A percentile compares a stretch with the other conserved stretches of the same genome.
Conservation (phyloP, 2,113 vertebrate species). For the Hypomesus transpacificus region DNA sequence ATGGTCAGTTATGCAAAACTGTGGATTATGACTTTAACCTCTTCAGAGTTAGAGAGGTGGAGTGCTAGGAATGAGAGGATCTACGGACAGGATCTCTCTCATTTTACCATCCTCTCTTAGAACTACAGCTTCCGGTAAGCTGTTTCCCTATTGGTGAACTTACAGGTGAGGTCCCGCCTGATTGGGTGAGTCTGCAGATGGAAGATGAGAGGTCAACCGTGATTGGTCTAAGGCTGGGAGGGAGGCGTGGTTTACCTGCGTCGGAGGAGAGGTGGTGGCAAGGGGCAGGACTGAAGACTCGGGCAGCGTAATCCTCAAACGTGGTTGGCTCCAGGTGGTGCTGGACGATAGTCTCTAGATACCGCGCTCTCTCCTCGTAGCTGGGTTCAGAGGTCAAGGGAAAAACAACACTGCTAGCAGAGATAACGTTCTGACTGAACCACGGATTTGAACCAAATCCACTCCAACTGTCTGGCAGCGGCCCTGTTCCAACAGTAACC, state of each 20-base stretch:
- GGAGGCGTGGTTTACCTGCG: slow-evolving; percentile 74
- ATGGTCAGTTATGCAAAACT: no score
- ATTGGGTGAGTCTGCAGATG: neutral
- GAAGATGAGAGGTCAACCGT: neutral
- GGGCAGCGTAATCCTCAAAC: slow-evolving; percentile 96
- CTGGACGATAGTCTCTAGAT: slow-evolving; percentile 93
- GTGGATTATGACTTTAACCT: no score
- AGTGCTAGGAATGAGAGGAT: no score
- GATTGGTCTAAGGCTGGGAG: neutral
- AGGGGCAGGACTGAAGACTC: slow-evolving; percentile 95
- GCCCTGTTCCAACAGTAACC: no score
- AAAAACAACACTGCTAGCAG: slow-evolving; percentile 29
- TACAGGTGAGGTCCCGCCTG: no score
- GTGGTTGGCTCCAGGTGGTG: slow-evolving; percentile 94
- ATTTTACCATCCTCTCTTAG: no score
- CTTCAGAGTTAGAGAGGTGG: no score
- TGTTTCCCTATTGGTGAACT: no score
- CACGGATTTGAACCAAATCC: slow-evolving; percentile 9
- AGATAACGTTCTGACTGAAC: neutral
- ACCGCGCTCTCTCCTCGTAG: slow-evolving; percentile 94
- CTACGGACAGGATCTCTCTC: no score
- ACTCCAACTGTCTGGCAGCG: no score
- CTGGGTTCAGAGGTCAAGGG: slow-evolving; percentile 85
- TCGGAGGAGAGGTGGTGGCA: slow-evolving; percentile 87
- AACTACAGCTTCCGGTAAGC: no score